Percentiles rank a stretch among this genome's conserved stretches.
These are phyloP conservation scores for Drosophila mulleri DNA, from an alignment of 2,888 invertebrate species.

Conservation along the genomic window DNA sequence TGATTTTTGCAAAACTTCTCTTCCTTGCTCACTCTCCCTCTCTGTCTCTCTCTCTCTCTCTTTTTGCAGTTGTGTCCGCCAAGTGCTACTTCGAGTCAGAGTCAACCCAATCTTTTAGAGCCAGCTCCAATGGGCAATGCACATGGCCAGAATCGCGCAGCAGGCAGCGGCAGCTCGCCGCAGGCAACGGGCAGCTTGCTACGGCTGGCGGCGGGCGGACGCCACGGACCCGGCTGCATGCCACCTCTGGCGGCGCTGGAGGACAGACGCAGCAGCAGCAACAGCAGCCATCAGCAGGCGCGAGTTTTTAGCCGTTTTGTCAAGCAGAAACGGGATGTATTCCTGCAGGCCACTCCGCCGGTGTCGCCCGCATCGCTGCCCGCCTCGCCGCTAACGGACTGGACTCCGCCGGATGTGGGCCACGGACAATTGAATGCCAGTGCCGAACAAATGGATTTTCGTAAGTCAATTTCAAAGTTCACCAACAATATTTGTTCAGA, in stretches of 20 bases:
- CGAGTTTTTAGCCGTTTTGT: conserved; percentile 82
- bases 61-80: conserved; percentile 9
- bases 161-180: conserved; percentile 38
- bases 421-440: conserved; percentile 76
- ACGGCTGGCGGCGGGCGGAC: conserved; percentile 38
- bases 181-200: conserved; percentile 36
- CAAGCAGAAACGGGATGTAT: conserved; percentile 76
- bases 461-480: conserved; percentile 77
- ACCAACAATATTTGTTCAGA: conserved; percentile 17
- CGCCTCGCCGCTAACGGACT: conserved; percentile 32
- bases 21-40: neutral
- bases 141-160: conserved; percentile 57
- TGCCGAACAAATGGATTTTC: conserved; percentile 82
- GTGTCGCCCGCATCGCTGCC: conserved; percentile 36
- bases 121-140: conserved; percentile 73
- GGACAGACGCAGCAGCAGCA: conserved; percentile 11
- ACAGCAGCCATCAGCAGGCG: conserved; percentile 66
- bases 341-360: conserved; percentile 49
- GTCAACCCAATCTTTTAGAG: conserved; percentile 3
- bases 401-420: conserved; percentile 37
- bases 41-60: neutral
- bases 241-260: conserved; percentile 6
- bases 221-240: conserved; percentile 32
- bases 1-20: conserved; percentile 76
- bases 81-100: conserved; percentile 14